Percentiles rank a stretch among this genome's conserved stretches.
phyloP scores from a whole-genome alignment of 2,113 vertebrate species.

The Zosterops japonicus region DNA sequence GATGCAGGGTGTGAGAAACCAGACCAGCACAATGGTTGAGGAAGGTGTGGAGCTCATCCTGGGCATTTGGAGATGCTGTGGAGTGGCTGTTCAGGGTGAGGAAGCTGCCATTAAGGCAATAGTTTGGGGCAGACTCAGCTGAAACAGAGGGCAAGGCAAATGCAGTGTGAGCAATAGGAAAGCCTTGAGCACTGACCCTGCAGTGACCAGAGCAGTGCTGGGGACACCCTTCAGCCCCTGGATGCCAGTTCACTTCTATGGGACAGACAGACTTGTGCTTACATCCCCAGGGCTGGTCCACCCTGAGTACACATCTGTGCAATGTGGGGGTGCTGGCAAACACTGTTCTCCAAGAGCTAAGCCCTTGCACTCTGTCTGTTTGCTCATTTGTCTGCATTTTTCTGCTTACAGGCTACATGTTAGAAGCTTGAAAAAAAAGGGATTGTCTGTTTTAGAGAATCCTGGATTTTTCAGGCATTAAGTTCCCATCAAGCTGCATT shows the following conservation, averaged over 20 bases:
- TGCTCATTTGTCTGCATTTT: not conserved
- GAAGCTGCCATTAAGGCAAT: not conserved
- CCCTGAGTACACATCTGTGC: accelerated
- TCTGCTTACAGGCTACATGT: not conserved
- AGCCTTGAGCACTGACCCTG: not conserved
- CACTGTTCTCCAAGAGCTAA: not conserved
- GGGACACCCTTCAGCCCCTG: not conserved
- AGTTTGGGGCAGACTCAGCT: not conserved
- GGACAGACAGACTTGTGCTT: not conserved
- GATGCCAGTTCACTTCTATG: not conserved
- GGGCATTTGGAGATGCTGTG: not conserved
- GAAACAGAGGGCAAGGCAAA: not conserved
- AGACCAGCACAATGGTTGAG: not conserved
- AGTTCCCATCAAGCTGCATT: not conserved
- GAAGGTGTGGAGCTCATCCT: not conserved
- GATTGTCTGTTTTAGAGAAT: not conserved
- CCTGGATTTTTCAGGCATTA: not conserved
- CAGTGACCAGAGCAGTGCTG: accelerated
- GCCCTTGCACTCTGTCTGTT: not conserved
- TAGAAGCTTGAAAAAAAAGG: not conserved
- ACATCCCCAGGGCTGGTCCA: not conserved
- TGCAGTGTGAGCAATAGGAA: not conserved
- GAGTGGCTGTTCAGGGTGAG: not conserved
- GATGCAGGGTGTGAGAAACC: not conserved
- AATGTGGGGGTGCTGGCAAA: not conserved